Base-by-base conservation (phyloP, 2,113 vertebrate species). In the Phrynosoma blainvillii region DNA sequence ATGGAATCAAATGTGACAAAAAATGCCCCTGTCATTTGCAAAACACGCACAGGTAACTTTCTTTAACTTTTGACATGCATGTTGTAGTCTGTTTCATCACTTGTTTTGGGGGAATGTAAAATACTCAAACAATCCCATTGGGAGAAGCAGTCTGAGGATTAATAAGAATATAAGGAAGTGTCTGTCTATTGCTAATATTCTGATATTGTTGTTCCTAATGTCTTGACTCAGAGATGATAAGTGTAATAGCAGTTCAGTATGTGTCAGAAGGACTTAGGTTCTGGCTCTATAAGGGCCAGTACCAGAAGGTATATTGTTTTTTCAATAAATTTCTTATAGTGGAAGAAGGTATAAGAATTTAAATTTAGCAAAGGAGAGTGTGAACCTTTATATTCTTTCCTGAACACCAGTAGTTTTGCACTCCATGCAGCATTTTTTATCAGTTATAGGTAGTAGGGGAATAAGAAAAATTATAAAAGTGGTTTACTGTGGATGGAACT, bases 1-100 rank as follows among this genome's bases (percentile, higher is more conserved):
- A 99, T 0, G 98, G 99, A 87, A 97, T 98, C 76, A 98, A 92
- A n/a, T 99, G 99, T 88, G 97, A 99, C 70, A 97, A 94, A 88
- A 96, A 65, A 87, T 99, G 99, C 83, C 98, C 98, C 0, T 99
- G 99, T 94, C 94, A 98, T 65, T 70, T 91, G 87, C 95, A 93
- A 23, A 97, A 98, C 94, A 99, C 98, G 20, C 96, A 88, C 77
- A 99, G 98, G 98, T 99, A 96, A 92, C 92, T 20, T 83, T 20
- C 56, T 14, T 47, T 47, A 47, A 47, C 47, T 47, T 86, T 80
- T 52, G 52, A 9, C 30, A 25, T 79, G 62, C 80, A 12, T 27
- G 82, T 0, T 68, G 1, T 2, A 47, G 21, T 71, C 2, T 1
- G 12, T 30, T 86, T 71, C 56, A 84, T 25, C n/a, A 52, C 23